phyloP scores from a whole-genome alignment of 2,888 invertebrate species.

The Silvanus unidentatus region DNA sequence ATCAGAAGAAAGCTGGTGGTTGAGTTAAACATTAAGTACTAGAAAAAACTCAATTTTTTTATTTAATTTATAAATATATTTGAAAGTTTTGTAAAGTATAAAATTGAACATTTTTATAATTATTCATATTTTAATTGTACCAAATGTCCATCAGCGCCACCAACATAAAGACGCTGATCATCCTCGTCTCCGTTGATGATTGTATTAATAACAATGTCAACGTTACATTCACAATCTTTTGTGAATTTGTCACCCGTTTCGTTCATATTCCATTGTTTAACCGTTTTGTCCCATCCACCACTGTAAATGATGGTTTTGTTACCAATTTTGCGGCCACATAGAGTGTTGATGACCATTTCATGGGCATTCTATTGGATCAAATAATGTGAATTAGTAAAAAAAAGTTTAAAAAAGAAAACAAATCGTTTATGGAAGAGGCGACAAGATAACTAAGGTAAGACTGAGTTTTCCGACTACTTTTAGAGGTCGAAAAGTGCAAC shows the following conservation, averaged over 20 bases:
- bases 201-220: conserved; percentile 32
- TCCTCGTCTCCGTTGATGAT: conserved; percentile 31
- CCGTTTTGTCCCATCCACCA: conserved; percentile 48
- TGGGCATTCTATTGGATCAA: conserved; percentile 46
- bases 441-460: too few species aligned
- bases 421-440: too few species aligned
- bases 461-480: too few species aligned
- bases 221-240: conserved; percentile 24
- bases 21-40: too few species aligned
- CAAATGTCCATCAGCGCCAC: conserved; percentile 52
- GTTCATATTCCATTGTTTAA: conserved; percentile 46
- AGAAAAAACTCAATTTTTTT: too few species aligned
- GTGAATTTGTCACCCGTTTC: conserved; percentile 21
- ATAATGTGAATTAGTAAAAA: conserved; percentile 11
- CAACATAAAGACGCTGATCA: conserved; percentile 46
- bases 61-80: conserved; percentile 10
- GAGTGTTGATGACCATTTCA: conserved; percentile 47
- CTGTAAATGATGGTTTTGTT: conserved; percentile 39
- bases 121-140: too few species aligned
- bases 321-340: conserved; percentile 36
- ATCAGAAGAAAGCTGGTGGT: conserved; percentile 28
- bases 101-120: too few species aligned
- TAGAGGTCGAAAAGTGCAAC: too few species aligned
- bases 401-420: too few species aligned
- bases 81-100: conserved; percentile 7